Evolutionary conservation across 2,113 vertebrate genomes (phyloP), one percentile per base, ranked within the genome.

Genomic region (Psittacara wagleri): DNA sequence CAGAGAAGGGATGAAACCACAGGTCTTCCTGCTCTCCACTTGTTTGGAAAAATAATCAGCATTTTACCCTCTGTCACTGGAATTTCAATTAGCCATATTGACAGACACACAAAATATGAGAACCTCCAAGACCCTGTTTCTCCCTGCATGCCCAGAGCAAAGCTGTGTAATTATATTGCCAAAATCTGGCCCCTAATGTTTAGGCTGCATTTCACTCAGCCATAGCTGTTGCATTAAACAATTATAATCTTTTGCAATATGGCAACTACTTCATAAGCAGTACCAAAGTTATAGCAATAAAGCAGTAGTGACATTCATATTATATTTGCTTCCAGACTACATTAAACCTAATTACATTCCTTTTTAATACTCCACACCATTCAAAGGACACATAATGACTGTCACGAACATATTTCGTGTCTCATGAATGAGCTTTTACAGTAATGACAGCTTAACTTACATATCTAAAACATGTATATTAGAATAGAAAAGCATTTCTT

Each of bases 261-360:
- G 39, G 75, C 61, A 96, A 70, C 66, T 91, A 66, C 37, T 91
- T 90, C 49, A 81, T 49, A 94, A 92, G 76, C 80, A 85, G 48
- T 63, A 94, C 78, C 86, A 85, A 97, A 87, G 88, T 89, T 85
- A 86, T 20, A 74, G 86, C 86, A 94, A 91, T 96, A 96, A 96
- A 94, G 57, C 73, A 96, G 55, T 75, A 91, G 75, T 93, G 91
- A 92, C 91, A 72, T 81, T 89, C 73, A 94, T 78, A 94, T 96
- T 92, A 94, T 77, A 92, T 95, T 73, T 94, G 81, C 88, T 91
- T 96, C 77, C 92, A 85, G 91, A 94, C 90, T 92, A 87, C 41
- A 94, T 92, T 85, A 95, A 95, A 70, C 57, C 69, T 96, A 89
- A 96, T 94, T 96, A 91, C 91, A 95, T 76, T 94, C 52, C 49